Conservation (phyloP, 2,888 invertebrate species). For the Leptinotarsa rubiginosa region DNA sequence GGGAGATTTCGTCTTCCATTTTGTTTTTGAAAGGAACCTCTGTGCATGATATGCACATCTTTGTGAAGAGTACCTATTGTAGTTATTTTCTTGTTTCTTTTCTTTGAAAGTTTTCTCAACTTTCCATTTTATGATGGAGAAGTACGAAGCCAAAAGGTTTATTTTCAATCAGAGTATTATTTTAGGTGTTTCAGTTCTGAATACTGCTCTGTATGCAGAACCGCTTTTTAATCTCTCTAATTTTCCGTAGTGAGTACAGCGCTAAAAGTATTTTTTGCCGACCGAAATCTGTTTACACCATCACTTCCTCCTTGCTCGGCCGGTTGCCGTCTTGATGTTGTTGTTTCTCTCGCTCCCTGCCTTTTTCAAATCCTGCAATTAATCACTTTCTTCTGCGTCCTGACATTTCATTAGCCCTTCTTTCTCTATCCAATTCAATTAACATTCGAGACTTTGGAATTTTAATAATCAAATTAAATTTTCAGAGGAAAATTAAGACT, state of each 20-base stretch:
- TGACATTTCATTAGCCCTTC: slow-evolving; percentile 67
- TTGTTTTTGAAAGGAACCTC: too few species aligned
- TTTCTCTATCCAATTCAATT: slow-evolving; percentile 67
- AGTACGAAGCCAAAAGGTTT: too few species aligned
- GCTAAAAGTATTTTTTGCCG: slow-evolving; percentile 29
- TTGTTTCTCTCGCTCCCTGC: slow-evolving; percentile 28
- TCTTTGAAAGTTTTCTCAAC: too few species aligned
- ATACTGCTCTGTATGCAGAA: too few species aligned
- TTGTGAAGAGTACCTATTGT: too few species aligned
- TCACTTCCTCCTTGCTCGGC: slow-evolving; percentile 11
- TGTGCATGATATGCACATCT: too few species aligned
- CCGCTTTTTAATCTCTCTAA: background rate
- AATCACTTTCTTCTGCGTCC: slow-evolving; percentile 65
- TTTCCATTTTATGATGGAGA: too few species aligned
- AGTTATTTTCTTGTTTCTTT: too few species aligned
- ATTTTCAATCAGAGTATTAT: too few species aligned
- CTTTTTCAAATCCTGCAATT: slow-evolving; percentile 61
- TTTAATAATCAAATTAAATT: slow-evolving; percentile 66
- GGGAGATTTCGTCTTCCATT: too few species aligned
- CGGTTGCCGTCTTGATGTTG: slow-evolving; percentile 25
- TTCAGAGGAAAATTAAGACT: slow-evolving; percentile 57
- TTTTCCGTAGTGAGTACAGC: slow-evolving; percentile 22
- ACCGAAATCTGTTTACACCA: slow-evolving; percentile 28
- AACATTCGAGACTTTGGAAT: slow-evolving; percentile 67
- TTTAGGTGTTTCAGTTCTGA: too few species aligned